A percentile compares a stretch with the other conserved stretches of the same genome.
phyloP scores from a whole-genome alignment of 1,140 invertebrate genomes.

The Anoplolepis gracilipes region DNA sequence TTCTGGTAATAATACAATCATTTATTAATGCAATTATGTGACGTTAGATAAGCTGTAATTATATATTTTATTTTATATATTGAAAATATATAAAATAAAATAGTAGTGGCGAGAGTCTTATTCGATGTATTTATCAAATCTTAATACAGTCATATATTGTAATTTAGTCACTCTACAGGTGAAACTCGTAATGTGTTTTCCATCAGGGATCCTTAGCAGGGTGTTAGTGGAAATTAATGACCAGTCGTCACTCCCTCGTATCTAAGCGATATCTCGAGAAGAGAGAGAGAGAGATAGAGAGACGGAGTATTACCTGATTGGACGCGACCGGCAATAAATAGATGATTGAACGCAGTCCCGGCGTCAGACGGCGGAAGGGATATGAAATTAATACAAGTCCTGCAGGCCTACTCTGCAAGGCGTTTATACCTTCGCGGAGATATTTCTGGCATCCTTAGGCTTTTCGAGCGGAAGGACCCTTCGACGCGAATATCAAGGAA shows the following conservation, averaged over 20 bases:
- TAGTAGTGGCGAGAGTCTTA: background rate
- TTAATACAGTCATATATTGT: background rate
- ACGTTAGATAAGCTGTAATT: background rate
- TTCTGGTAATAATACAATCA: background rate
- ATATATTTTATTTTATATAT: background rate
- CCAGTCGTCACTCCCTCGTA: conserved; percentile 74
- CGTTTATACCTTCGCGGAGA: conserved; percentile 75
- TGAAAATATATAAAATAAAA: too few relatives aligned
- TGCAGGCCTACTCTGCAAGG: conserved; percentile 70
- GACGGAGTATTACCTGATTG: conserved; percentile 69
- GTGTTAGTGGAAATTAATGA: conserved; percentile 79
- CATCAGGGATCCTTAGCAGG: conserved; percentile 72
- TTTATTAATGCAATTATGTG: background rate
- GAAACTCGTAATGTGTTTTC: conserved; percentile 68
- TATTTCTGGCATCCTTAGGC: conserved; percentile 84
- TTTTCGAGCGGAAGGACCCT: conserved; percentile 82
- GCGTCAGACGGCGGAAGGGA: conserved; percentile 77
- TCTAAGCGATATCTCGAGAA: conserved; percentile 79
- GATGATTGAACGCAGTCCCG: conserved; percentile 78
- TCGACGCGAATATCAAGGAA: conserved; percentile 84
- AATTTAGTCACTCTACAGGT: conserved; percentile 44
- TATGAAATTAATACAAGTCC: conserved; percentile 83
- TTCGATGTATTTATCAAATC: conserved; percentile 1
- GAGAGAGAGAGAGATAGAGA: conserved; percentile 45
- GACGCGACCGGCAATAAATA: conserved; percentile 80